Base-by-base conservation (phyloP, 2,113 vertebrate species). In the Scopus umbretta region DNA sequence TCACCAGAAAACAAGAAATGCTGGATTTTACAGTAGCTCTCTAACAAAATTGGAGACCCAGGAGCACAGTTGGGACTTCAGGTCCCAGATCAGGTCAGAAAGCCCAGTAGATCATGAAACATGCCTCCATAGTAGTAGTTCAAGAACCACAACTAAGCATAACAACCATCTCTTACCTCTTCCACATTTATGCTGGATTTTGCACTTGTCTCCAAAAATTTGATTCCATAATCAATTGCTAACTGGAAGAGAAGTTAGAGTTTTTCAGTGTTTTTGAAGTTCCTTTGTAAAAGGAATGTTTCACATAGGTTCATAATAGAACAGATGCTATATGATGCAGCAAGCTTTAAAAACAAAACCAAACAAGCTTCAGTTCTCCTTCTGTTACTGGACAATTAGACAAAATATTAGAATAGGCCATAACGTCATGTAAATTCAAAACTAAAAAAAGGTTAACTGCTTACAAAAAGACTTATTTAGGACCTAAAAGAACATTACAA, bases 181-280 rank as follows among this genome's bases (percentile, higher is more conserved):
- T 99, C 99, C 71, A 99, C 99, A 82, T 99, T 99, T 96, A 99
- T 97, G 97, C 99, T 99, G 76, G 99, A 99, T 98, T 99, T 99
- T 89, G 99, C 99, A 93, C 99, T 99, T 23, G 99, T 99, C 98
- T 99, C 99, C 98, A 99, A 97, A 96, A 99, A 99, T 96, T 99
- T 99, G 66, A 99, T 99, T 85, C 99, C 99, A 66, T 99, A 99
- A 98, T 99, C 99, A 97, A 99, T 99, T 55, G 99, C 99, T 98
- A 99, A 97, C 99, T 99, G 95, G 52, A 97, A 96, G 65, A 97
- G 73, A 94, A 84, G 16, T 94, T 86, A 87, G 91, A 94, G 9
- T 50, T 92, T 91, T 88, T 94, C 88, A 96, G 49, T 87, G n/a
- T 38, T 68, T 83, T 61, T 86, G 22, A 58, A 79, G 56, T 45